These are phyloP conservation scores for Buathra laborator DNA, from an alignment of 2,888 invertebrate species.

Conservation along the genomic window DNA sequence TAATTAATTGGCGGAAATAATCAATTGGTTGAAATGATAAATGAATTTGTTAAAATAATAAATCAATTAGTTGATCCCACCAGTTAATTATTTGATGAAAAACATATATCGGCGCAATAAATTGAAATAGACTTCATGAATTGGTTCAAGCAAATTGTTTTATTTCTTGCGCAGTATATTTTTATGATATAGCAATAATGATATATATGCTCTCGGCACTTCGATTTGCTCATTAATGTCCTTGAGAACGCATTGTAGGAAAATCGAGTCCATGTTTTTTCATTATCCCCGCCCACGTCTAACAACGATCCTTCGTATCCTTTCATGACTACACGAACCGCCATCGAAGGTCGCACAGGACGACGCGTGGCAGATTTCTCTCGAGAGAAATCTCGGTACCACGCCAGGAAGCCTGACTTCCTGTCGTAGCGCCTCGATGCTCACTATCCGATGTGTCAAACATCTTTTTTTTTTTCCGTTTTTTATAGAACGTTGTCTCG, in stretches of 20 bases:
- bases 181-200: constrained; percentile 13
- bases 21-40: no score
- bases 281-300: constrained; percentile 4
- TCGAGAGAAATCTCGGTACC: constrained; percentile 12
- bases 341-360: constrained; percentile 24
- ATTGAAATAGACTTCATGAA: no score
- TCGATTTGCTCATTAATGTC: constrained; percentile 19
- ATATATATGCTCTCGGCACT: constrained; percentile 12
- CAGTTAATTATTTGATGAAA: no score
- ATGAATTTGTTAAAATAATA: no score
- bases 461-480: background rate
- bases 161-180: background rate
- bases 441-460: background rate
- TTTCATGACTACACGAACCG: background rate
- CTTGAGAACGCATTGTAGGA: constrained; percentile 37
- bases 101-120: no score
- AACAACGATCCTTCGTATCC: constrained; percentile 13
- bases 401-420: constrained; percentile 6
- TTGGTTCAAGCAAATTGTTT: no score
- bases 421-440: constrained; percentile 13
- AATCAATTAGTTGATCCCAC: no score
- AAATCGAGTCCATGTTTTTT: background rate
- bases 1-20: no score
- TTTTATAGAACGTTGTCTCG: constrained; percentile 14
- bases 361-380: constrained; percentile 5